Evolutionary conservation across 1,140 invertebrate genomes (phyloP).

Genomic region (Brachionus koreanus): DNA sequence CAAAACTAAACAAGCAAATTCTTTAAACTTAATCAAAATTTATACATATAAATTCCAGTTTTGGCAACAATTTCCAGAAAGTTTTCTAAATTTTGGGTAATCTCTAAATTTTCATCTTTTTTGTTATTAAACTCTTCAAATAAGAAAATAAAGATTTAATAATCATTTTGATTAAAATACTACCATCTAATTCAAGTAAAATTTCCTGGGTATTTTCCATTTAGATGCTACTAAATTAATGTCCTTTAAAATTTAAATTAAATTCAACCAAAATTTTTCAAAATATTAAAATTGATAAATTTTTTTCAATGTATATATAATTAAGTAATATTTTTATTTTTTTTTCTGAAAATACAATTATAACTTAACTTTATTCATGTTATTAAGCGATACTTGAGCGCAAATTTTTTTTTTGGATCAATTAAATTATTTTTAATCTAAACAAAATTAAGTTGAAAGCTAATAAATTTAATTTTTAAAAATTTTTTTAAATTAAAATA

Average conservation of each 20-base stretch:
- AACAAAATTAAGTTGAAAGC: too few relatives aligned
- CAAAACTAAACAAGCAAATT: background rate
- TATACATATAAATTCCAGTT: constrained; percentile 37
- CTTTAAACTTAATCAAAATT: background rate
- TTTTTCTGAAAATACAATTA: background rate
- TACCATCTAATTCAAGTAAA: constrained; percentile 18
- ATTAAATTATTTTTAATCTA: too few relatives aligned
- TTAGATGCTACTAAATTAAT: background rate
- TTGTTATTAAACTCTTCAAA: constrained; percentile 12
- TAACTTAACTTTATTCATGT: background rate
- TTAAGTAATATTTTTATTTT: background rate
- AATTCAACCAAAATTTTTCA: background rate
- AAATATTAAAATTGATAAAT: background rate
- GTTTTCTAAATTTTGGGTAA: constrained; percentile 33
- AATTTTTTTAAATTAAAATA: too few relatives aligned
- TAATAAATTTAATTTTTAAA: too few relatives aligned
- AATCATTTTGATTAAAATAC: background rate
- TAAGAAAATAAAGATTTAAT: background rate
- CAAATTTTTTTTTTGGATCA: too few relatives aligned
- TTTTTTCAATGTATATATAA: background rate
- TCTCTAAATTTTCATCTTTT: background rate
- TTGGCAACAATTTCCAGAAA: constrained; percentile 32
- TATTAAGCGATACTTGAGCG: too few relatives aligned
- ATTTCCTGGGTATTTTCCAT: constrained; percentile 24
- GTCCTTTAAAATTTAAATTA: background rate